These are phyloP conservation scores for Chelonia mydas DNA, from an alignment of 2,797 vertebrate genomes.

Conservation along the genomic window DNA sequence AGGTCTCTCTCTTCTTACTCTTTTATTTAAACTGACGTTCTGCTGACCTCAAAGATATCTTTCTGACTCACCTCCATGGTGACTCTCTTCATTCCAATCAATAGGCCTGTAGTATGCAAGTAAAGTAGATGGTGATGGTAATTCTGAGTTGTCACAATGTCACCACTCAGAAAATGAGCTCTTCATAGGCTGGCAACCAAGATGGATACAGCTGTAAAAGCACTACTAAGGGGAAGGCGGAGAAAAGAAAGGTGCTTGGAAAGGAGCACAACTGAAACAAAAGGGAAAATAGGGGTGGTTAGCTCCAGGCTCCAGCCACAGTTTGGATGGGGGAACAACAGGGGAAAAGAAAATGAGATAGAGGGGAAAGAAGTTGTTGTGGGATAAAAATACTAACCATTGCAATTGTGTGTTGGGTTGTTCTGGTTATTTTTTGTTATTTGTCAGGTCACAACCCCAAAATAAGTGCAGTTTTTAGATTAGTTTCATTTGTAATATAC, in stretches of 20 bases:
- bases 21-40: neutral
- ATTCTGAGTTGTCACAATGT: neutral
- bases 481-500: neutral
- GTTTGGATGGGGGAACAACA: neutral
- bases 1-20: neutral
- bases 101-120: neutral
- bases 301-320: neutral
- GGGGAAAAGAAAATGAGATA: rapidly evolving
- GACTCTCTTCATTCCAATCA: neutral
- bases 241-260: neutral
- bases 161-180: neutral
- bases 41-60: slow-evolving; percentile 4
- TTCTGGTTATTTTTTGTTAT: neutral
- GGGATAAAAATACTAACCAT: neutral
- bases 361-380: neutral
- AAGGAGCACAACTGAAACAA: neutral
- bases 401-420: neutral
- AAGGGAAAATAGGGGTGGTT: neutral
- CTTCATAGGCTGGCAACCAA: neutral
- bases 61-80: neutral
- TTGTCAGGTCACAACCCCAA: neutral
- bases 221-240: neutral
- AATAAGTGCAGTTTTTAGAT: neutral
- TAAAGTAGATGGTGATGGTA: neutral
- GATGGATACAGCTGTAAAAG: neutral